These are phyloP conservation scores for Epistrophe eligans DNA, from an alignment of 2,888 invertebrate species.

Conservation along the genomic window DNA sequence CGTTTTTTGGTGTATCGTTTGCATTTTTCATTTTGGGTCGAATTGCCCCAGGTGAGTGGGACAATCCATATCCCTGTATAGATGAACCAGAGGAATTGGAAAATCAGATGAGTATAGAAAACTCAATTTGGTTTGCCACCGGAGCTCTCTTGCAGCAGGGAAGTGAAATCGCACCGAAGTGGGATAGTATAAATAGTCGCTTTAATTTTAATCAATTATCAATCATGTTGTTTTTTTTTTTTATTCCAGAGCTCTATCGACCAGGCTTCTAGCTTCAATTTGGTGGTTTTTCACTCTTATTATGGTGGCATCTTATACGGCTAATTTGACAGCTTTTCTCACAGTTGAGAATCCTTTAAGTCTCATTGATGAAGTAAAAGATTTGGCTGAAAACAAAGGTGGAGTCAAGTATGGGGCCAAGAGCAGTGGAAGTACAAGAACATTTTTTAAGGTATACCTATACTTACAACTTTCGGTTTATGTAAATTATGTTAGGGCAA, in stretches of 20 bases:
- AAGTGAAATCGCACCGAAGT: constrained; percentile 94
- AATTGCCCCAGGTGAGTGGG: constrained; percentile 94
- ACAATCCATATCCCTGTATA: constrained; percentile 93
- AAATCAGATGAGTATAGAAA: constrained; percentile 92
- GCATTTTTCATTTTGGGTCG: constrained; percentile 92
- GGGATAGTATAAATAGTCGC: constrained; percentile 65
- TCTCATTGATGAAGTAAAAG: constrained; percentile 91
- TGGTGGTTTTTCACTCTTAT: constrained; percentile 96
- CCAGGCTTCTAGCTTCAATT: constrained; percentile 92
- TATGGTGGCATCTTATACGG: constrained; percentile 92
- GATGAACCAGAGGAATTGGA: constrained; percentile 92
- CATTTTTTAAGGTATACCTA: constrained; percentile 91
- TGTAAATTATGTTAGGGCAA: neutral
- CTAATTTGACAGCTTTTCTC: constrained; percentile 95
- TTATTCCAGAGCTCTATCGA: constrained; percentile 90
- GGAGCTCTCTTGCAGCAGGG: constrained; percentile 95
- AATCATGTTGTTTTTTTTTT: neutral
- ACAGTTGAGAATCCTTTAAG: constrained; percentile 91
- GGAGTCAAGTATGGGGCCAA: constrained; percentile 94
- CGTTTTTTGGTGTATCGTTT: constrained; percentile 92
- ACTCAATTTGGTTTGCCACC: constrained; percentile 95
- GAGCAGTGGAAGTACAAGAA: constrained; percentile 91
- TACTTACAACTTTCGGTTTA: constrained; percentile 58
- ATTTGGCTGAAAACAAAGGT: constrained; percentile 90
- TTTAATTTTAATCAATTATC: neutral